Percentiles rank a stretch among this genome's conserved stretches.
Conservation (phyloP, 2,888 invertebrate genomes). For the Neocrepidodera transversa region DNA sequence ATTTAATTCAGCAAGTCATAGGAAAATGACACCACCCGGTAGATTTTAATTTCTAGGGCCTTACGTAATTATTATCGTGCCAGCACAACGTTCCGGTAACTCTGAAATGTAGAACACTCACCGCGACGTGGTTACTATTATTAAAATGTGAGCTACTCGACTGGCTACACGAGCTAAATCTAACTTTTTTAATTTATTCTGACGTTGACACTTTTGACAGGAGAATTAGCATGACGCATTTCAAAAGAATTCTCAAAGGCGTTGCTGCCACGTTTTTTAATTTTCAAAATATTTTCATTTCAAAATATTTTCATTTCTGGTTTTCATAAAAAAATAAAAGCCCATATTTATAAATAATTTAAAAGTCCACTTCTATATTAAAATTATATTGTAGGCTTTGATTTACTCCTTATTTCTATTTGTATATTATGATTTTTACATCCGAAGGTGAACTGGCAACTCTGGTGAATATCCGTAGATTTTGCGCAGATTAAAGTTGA, state of each 20-base stretch:
- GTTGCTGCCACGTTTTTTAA: neutral
- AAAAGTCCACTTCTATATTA: no score
- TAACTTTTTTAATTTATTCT: constrained; percentile 5
- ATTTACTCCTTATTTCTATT: no score
- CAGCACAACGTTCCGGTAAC: constrained; percentile 8
- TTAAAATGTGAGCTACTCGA: constrained; percentile 5
- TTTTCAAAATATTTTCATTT: no score
- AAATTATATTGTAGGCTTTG: no score
- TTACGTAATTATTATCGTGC: constrained; percentile 25
- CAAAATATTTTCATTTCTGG: no score
- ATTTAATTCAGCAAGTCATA: constrained; percentile 16
- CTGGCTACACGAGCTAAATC: constrained; percentile 1
- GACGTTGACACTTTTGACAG: constrained; percentile 5
- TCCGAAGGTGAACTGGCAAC: no score
- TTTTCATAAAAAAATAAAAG: no score
- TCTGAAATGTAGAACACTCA: constrained; percentile 10
- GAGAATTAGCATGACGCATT: constrained; percentile 2
- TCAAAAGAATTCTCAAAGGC: neutral
- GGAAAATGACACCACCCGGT: constrained; percentile 11
- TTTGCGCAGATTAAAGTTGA: no score
- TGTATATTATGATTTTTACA: no score
- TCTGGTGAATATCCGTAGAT: no score
- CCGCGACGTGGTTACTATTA: constrained; percentile 7
- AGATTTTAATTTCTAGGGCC: constrained; percentile 4
- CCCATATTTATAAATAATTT: no score